A percentile compares a stretch with the other conserved stretches of the same genome.
phyloP scores from a whole-genome alignment of 2,797 vertebrate genomes.

The Peromyscus nudipes region DNA sequence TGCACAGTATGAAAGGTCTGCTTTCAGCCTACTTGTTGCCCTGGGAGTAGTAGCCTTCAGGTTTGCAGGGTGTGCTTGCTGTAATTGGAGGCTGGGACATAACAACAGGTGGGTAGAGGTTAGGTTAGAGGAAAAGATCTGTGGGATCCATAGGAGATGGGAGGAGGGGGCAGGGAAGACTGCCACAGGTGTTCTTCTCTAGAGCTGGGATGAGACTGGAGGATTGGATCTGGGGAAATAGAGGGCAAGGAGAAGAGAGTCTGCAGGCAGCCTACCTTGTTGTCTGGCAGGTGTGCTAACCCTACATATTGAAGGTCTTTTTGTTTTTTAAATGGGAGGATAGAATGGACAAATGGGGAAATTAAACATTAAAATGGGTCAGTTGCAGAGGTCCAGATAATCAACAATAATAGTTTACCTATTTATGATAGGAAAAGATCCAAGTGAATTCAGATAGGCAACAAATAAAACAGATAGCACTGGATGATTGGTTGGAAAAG shows the following conservation, averaged over 20 bases:
- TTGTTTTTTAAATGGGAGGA: background rate
- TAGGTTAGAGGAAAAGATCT: background rate
- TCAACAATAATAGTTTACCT: background rate
- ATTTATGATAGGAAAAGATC: background rate
- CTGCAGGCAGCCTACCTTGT: background rate
- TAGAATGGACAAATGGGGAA: background rate
- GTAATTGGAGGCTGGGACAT: background rate
- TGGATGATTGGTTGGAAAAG: background rate
- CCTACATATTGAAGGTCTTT: background rate
- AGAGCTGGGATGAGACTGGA: background rate
- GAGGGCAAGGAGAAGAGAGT: background rate
- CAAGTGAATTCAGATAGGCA: background rate
- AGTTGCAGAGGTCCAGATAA: background rate
- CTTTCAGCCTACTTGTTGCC: background rate
- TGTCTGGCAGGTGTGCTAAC: background rate
- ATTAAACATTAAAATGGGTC: background rate
- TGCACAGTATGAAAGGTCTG: background rate
- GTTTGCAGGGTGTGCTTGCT: background rate
- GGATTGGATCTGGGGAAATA: background rate
- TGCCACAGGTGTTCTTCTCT: background rate
- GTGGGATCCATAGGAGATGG: background rate
- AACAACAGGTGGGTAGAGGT: background rate
- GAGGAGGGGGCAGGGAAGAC: background rate
- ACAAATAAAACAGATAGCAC: background rate
- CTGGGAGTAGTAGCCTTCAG: background rate